Evolutionary conservation across 1,140 invertebrate species (phyloP).

Genomic region (Trachymyrmex cornetzi): DNA sequence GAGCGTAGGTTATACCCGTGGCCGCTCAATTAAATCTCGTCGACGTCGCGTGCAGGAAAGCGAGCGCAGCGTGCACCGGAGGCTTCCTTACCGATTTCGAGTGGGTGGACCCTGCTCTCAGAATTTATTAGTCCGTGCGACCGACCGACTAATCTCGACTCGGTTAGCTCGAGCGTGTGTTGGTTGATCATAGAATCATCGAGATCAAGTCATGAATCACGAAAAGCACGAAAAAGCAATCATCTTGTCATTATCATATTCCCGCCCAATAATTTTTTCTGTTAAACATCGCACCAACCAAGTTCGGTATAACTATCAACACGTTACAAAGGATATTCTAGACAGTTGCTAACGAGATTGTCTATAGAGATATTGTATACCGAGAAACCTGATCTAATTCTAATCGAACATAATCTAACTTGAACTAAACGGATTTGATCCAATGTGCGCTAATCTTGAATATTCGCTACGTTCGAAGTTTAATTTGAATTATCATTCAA

Average conservation of each 20-base stretch:
- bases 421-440: slow-evolving; percentile 37
- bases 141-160: slow-evolving; percentile 71
- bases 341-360: neutral
- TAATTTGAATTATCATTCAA: slow-evolving; percentile 12
- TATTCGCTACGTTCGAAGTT: slow-evolving; percentile 4
- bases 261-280: neutral
- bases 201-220: neutral
- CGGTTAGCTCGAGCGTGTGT: slow-evolving; percentile 52
- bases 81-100: slow-evolving; percentile 78
- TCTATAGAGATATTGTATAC: neutral
- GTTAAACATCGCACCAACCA: neutral
- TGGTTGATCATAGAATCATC: slow-evolving; percentile 40
- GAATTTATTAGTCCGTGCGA: slow-evolving; percentile 77
- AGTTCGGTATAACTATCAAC: neutral
- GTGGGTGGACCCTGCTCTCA: slow-evolving; percentile 73
- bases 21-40: slow-evolving; percentile 78
- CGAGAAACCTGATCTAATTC: slow-evolving; percentile 29
- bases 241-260: neutral
- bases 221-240: neutral
- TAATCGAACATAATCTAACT: slow-evolving; percentile 23
- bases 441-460: slow-evolving; percentile 27
- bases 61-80: slow-evolving; percentile 74
- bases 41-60: slow-evolving; percentile 78
- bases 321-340: neutral
- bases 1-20: slow-evolving; percentile 67